Percentiles rank a stretch among this genome's conserved stretches.
Conservation (phyloP, 1,140 invertebrate genomes). For the Formica selysi region DNA sequence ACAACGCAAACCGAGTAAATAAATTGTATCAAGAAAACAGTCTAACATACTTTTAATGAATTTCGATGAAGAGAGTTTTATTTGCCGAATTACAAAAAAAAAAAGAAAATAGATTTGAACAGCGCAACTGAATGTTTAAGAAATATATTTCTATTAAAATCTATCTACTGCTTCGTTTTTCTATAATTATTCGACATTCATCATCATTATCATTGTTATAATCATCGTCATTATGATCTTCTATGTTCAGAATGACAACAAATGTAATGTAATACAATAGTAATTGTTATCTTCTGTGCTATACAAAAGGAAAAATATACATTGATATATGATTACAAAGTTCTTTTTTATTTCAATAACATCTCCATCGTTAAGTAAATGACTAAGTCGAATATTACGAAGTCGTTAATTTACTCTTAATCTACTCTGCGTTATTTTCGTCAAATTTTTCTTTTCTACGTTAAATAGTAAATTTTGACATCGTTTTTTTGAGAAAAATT, state of each 20-base stretch:
- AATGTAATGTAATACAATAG: conserved; percentile 63
- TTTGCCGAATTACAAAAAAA: neutral
- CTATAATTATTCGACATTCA: conserved; percentile 40
- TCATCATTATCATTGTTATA: conserved; percentile 29
- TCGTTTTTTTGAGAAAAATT: no score
- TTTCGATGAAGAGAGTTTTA: neutral
- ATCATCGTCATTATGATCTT: conserved; percentile 56
- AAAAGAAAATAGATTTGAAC: conserved; percentile 17
- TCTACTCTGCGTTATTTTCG: neutral
- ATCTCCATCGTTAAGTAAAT: neutral
- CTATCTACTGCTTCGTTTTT: conserved; percentile 35
- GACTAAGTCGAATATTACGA: neutral
- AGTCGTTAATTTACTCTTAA: neutral
- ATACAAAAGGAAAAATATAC: conserved; percentile 62
- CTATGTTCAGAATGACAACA: conserved; percentile 52
- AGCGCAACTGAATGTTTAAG: conserved; percentile 19
- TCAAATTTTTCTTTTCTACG: neutral
- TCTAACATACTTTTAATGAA: conserved; percentile 17
- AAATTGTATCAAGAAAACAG: conserved; percentile 18
- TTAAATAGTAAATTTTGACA: no score
- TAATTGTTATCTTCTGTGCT: conserved; percentile 66
- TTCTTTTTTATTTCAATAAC: neutral
- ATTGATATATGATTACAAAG: conserved; percentile 52
- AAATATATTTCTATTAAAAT: conserved; percentile 38
- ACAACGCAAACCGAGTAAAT: neutral